A percentile compares a stretch with the other conserved stretches of the same genome.
These are phyloP conservation scores for Nineta flava DNA, from an alignment of 2,888 invertebrate species.

Conservation along the genomic window DNA sequence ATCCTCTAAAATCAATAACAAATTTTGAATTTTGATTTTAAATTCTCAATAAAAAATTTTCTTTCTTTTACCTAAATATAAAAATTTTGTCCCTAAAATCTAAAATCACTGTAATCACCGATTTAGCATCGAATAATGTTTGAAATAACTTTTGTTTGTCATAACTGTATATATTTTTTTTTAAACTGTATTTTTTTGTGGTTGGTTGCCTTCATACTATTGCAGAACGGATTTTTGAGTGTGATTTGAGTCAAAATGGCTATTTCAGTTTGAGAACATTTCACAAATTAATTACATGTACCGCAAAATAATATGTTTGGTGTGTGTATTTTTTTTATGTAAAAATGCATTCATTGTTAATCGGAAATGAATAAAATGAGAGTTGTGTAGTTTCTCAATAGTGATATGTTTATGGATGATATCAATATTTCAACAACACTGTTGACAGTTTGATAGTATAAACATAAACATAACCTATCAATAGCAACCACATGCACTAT, in stretches of 20 bases:
- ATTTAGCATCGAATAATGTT: not conserved
- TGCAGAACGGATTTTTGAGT: slow-evolving; percentile 54
- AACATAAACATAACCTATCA: not conserved
- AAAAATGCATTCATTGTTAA: not conserved
- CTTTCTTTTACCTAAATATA: not conserved
- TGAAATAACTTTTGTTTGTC: slow-evolving; percentile 9
- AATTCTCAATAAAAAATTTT: slow-evolving; percentile 1
- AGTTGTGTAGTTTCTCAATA: too few species aligned
- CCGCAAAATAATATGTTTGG: slow-evolving; percentile 4
- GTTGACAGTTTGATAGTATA: not conserved
- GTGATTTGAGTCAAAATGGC: slow-evolving; percentile 36
- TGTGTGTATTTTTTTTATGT: not conserved
- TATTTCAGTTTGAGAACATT: slow-evolving; percentile 60
- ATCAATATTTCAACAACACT: too few species aligned
- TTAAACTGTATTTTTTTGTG: slow-evolving; percentile 30
- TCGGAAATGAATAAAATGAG: too few species aligned
- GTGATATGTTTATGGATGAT: not conserved
- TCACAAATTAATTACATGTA: slow-evolving; percentile 20
- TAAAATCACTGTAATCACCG: not conserved
- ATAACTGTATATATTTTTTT: slow-evolving; percentile 13
- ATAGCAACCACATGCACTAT: not conserved
- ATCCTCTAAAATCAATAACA: slow-evolving; percentile 4
- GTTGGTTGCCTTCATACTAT: slow-evolving; percentile 67
- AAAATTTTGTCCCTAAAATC: not conserved
- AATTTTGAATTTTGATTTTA: slow-evolving; percentile 3